These are phyloP conservation scores for Cryptoblepharus egeriae DNA, from an alignment of 2,797 vertebrate genomes.

Conservation along the genomic window DNA sequence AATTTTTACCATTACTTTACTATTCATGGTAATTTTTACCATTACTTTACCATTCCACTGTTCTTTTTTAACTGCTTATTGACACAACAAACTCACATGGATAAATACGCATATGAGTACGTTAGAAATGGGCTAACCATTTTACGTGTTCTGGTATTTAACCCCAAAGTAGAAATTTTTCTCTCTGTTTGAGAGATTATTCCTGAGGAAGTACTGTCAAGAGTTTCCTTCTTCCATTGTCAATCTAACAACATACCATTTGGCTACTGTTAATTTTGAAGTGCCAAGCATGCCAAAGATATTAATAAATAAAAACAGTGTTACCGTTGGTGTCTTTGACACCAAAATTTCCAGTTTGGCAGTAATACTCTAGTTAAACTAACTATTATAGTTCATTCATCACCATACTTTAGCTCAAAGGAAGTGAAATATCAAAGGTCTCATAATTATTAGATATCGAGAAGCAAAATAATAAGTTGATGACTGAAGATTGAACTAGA, in stretches of 20 bases:
- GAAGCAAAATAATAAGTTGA: background rate
- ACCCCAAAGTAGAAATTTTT: background rate
- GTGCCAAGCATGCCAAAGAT: background rate
- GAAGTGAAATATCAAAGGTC: background rate
- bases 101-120: background rate
- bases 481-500: background rate
- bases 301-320: background rate
- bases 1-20: too few species aligned
- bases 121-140: background rate
- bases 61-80: too few species aligned
- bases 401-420: background rate
- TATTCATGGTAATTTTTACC: too few species aligned
- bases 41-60: too few species aligned
- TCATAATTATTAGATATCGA: fast-evolving
- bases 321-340: too few species aligned
- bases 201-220: background rate
- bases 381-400: background rate
- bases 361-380: fast-evolving
- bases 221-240: background rate
- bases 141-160: background rate
- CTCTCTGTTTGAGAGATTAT: background rate
- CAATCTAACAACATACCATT: background rate
- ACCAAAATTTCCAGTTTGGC: background rate
- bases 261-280: too few species aligned
- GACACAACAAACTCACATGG: background rate